Base-by-base conservation (phyloP, 2,113 vertebrate genomes). In the Sinocyclocheilus rhinocerous region DNA sequence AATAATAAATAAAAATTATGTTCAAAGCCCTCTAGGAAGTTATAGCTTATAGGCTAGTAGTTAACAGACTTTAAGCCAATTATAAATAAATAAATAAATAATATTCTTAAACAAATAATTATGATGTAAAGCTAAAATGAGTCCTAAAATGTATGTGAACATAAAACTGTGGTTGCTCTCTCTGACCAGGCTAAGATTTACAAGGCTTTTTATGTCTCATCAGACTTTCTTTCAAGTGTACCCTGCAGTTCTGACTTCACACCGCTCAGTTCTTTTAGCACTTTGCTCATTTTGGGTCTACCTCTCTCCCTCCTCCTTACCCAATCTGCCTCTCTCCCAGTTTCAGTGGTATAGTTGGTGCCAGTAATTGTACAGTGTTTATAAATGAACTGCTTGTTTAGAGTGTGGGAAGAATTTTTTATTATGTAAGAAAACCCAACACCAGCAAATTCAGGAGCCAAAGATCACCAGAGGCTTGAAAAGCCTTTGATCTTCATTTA, bases 321-420 rank as follows among this genome's bases (percentile, higher is more conserved):
- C 12, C 67, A 73, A 36, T 57, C 67, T 83, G 48, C 26, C 50
- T 83, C 26, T 83, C 50, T 55, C 81, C 50, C 67, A 52, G 39
- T 52, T 73, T 39, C 65, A 52, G 48, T 72, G 65, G 84, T 42
- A 63, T n/a, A 61, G 77, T 26, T 69, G 55, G 67, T 86, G 89
- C 89, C 92, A 91, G 77, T 83, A 88, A 90, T 63, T 86, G 89
- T 83, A 87, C 57, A 16, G 77, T 87, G 87, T 79, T 89, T 89
- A 90, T 88, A 91, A 92, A 92, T 88, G 89, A 89, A 87, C 75
- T 84, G 81, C 87, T 90, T 92, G 87, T 91, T 89, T 84, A 75
- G 84, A 89, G 84, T 89, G 90, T 92, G 91, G 87, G 90, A 93
- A 89, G 90, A 87, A 88, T 84, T 87, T 85, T 90, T 92, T 84